phyloP scores from a whole-genome alignment of 2,113 vertebrate species.

The Balaeniceps rex region DNA sequence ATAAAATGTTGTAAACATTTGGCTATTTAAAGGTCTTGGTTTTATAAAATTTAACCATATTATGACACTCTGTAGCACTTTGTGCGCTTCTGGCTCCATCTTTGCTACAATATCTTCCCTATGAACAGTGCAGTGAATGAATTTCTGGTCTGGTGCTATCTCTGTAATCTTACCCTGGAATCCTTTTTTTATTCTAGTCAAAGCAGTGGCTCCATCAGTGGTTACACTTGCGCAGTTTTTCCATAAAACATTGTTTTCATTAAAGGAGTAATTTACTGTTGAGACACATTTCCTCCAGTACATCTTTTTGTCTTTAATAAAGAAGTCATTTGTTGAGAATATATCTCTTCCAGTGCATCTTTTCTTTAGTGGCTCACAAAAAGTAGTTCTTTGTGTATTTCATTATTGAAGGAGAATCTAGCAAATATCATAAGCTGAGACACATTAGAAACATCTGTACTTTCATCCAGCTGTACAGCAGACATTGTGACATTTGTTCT shows the following conservation, averaged over 20 bases:
- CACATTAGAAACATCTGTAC: not conserved
- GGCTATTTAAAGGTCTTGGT: not conserved
- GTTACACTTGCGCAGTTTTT: not conserved
- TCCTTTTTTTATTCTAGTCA: not conserved
- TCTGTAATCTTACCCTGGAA: not conserved
- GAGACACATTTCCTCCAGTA: not conserved
- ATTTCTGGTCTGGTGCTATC: not conserved
- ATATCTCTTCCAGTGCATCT: not conserved
- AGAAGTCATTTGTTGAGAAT: not conserved
- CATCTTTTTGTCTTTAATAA: not conserved
- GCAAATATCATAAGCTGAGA: not conserved
- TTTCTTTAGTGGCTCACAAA: not conserved
- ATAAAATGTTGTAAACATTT: not conserved
- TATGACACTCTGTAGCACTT: not conserved
- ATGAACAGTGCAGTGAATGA: not conserved
- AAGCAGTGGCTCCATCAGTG: not conserved
- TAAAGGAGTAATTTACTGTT: not conserved
- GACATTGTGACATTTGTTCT: not conserved
- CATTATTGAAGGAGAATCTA: not conserved
- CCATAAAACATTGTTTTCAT: not conserved
- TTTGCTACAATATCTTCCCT: not conserved
- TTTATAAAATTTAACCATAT: not conserved
- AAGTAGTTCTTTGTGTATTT: not conserved
- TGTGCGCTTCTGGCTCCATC: not conserved
- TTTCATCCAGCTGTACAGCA: not conserved